Conservation (phyloP, 1,140 invertebrate species). For the Drosophila malerkotliana region DNA sequence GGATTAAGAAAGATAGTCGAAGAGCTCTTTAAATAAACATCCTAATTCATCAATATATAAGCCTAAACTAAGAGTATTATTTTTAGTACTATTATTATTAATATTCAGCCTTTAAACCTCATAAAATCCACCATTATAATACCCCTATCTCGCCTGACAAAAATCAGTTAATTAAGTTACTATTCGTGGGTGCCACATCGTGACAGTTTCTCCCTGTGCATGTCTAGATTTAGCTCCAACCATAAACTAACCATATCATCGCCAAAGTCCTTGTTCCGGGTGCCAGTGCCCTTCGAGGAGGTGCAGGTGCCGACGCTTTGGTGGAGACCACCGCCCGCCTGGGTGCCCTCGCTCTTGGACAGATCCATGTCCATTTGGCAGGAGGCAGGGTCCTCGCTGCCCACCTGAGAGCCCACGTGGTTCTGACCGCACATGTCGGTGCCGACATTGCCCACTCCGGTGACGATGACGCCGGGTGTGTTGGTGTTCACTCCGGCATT, state of each 20-base stretch:
- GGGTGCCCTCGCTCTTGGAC: conserved; percentile 91
- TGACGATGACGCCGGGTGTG: conserved; percentile 69
- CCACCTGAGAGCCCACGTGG: conserved; percentile 83
- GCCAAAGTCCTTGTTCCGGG: conserved; percentile 84
- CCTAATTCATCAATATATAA: too few relatives aligned
- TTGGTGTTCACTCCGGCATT: conserved; percentile 86
- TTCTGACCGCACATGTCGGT: conserved; percentile 85
- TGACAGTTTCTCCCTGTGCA: not conserved
- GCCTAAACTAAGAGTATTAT: too few relatives aligned
- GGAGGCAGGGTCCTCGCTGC: conserved; percentile 70
- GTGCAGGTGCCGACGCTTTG: conserved; percentile 83
- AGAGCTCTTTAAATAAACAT: too few relatives aligned
- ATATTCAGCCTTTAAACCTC: not conserved
- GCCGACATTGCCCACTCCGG: conserved; percentile 66
- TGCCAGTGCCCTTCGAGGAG: conserved; percentile 86
- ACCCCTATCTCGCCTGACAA: not conserved
- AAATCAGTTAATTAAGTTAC: not conserved
- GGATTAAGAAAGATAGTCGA: too few relatives aligned
- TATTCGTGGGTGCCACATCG: not conserved
- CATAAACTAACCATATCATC: conserved; percentile 79
- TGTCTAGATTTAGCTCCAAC: not conserved
- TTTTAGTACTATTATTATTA: too few relatives aligned
- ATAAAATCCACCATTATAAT: not conserved
- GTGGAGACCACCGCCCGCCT: conserved; percentile 89
- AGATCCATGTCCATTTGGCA: conserved; percentile 84